Evolutionary conservation across 2,888 invertebrate genomes (phyloP), one percentile per base, ranked within the genome.

Genomic region (Biston betularia): DNA sequence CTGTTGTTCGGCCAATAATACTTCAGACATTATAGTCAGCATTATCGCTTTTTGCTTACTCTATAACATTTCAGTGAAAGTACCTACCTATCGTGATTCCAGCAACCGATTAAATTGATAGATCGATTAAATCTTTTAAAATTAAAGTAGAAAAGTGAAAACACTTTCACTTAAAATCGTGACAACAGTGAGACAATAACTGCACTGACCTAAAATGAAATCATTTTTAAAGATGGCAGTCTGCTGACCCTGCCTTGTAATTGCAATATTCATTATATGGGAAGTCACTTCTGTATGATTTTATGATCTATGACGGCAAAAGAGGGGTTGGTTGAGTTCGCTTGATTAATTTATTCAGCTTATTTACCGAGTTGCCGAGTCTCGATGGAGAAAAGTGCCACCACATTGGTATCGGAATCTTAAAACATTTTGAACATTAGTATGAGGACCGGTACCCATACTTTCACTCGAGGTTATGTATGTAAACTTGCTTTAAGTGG

Each of bases 401-500:
- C 78, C 83, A 79, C 80, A 79, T 80, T 90, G 87, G 87, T 85
- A 84, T 84, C 82, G 83, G 92, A 93, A 92, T 93, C 88, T 90
- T 90, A 85, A 92, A 90, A 84, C 84, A 88, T 89, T 92, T 89
- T 85, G 81, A 86, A 80, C 90, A 93, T 93, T 92, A 92, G 92
- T 92, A 93, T 93, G 92, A 83, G 84, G 81, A 86, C 88, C 81
- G 82, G 89, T 49, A 77, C 75, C 80, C 86, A 77, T 85, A 93
- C 93, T 93, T 93, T 93, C 93, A 93, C 93, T 92, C 85, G 83
- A 88, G 86, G 90, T 93, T 92, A 91, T 90, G 91, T 92, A 85
- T 90, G 87, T 89, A 91, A 92, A 92, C 89, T 86, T 82, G 81
- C 81, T 82, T 82, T 85, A 87, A 89, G 86, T 86, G 85, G 86